Percentiles rank a stretch among this genome's conserved stretches.
Evolutionary conservation across 2,797 vertebrate genomes (phyloP).

Genomic region (Chrysolophus pictus): DNA sequence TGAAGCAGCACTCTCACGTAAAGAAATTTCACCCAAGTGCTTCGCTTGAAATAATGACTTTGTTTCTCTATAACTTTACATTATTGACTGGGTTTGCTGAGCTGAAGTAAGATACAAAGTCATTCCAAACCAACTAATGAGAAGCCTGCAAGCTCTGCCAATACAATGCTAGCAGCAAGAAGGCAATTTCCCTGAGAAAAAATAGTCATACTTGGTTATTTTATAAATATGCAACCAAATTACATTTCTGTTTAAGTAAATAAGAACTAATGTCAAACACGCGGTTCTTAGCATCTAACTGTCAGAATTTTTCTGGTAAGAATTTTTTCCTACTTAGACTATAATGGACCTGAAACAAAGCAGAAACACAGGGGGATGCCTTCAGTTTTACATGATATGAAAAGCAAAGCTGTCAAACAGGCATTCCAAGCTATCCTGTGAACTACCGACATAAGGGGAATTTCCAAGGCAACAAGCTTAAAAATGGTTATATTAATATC

Average conservation of each 20-base stretch:
- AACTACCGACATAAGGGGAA: neutral
- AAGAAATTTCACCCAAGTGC: neutral
- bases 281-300: neutral
- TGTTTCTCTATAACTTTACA: slow-evolving; percentile 55
- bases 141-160: slow-evolving; percentile 2
- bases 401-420: neutral
- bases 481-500: neutral
- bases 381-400: neutral
- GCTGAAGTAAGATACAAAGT: slow-evolving; percentile 25
- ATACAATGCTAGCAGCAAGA: neutral
- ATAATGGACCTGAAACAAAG: neutral
- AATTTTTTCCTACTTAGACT: neutral
- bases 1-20: slow-evolving; percentile 1
- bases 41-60: slow-evolving; percentile 38
- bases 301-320: neutral
- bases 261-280: neutral
- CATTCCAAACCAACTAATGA: slow-evolving; percentile 14
- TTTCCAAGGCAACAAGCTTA: neutral
- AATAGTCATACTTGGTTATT: slow-evolving; percentile 25
- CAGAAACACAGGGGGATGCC: neutral
- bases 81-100: slow-evolving; percentile 44
- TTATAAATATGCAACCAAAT: slow-evolving; percentile 21
- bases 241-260: slow-evolving; percentile 7
- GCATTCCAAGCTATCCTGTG: neutral
- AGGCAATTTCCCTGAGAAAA: slow-evolving; percentile 13